Evolutionary conservation across 2,113 vertebrate species (phyloP), one percentile per base, ranked within the genome.

Genomic region (Podarcis cretensis): DNA sequence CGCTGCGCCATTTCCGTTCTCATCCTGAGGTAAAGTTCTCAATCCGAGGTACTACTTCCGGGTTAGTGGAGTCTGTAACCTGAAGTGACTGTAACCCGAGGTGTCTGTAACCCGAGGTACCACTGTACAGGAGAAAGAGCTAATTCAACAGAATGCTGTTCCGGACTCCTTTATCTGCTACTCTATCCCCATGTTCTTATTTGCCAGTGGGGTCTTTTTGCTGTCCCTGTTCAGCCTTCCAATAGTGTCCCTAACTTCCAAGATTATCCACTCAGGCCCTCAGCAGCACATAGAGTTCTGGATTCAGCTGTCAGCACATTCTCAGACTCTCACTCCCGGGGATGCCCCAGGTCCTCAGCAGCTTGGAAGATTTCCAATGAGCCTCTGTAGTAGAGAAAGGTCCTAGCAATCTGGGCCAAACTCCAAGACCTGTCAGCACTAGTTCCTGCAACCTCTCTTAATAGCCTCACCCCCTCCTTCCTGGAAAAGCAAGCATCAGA

Each of bases 391-490:
- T 27, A 73, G 12, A 27, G 43, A 75, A 83, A 78, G 81, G 32
- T n/a, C 74, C 30, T 77, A 13, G 10, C 40, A 69, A 54, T 89
- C 74, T 89, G 74, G 81, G 63, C 81, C 40, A 77, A 7, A 21
- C 57, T 88, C 87, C 81, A 88, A 84, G 32, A 68, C 73, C 63
- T 88, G 81, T 83, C 87, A 88, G 81, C 81, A 69, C 81, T 77
- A 37, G 40, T 89, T 84, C 71, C 43, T 84, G 63, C n/a, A 77
- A n/a, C 30, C 20, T 84, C 40, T 73, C n/a, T 83, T 77, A 78
- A 77, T 83, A 68, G 13, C 63, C 69, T 88, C 43, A 83, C 27
- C 54, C 80, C 18, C 20, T 48, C 63, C 16, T 84, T 79, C 18
- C 21, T 79, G 12, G 37, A 30, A 86, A 25, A 37, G 35, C 57